These are phyloP conservation scores for Rhea americana DNA, from an alignment of 2,113 vertebrate species.

Conservation along the genomic window DNA sequence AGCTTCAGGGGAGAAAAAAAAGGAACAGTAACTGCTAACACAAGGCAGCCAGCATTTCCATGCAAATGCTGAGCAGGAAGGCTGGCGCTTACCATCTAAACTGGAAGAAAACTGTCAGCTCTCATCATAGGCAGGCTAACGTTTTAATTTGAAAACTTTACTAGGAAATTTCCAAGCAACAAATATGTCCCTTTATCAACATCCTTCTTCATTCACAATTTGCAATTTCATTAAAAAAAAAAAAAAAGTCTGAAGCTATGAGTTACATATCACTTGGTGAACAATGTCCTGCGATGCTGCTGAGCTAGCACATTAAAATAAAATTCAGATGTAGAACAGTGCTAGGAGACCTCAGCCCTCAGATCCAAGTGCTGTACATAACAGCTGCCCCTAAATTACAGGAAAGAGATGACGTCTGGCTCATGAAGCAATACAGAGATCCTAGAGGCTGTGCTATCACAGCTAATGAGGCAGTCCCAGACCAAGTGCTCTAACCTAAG, in stretches of 20 bases:
- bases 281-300: neutral
- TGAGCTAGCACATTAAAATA: conserved; percentile 1
- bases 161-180: conserved; percentile 3
- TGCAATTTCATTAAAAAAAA: neutral
- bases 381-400: conserved; percentile 49
- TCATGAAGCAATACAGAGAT: conserved; percentile 28
- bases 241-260: neutral
- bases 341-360: conserved; percentile 18
- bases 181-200: neutral
- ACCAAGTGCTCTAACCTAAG: conserved; percentile 36
- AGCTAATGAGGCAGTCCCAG: conserved; percentile 62
- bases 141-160: conserved; percentile 34
- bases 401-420: conserved; percentile 11
- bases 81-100: neutral
- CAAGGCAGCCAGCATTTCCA: conserved; percentile 38
- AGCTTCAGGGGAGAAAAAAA: neutral
- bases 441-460: conserved; percentile 54
- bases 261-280: neutral
- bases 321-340: conserved; percentile 20
- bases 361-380: neutral
- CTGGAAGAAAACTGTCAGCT: conserved; percentile 26
- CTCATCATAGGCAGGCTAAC: conserved; percentile 9
- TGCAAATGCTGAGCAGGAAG: neutral
- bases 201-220: neutral
- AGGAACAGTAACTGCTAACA: neutral